Percentiles rank a stretch among this genome's conserved stretches.
Conservation (phyloP, 2,888 invertebrate genomes). For the Spisula solida region DNA sequence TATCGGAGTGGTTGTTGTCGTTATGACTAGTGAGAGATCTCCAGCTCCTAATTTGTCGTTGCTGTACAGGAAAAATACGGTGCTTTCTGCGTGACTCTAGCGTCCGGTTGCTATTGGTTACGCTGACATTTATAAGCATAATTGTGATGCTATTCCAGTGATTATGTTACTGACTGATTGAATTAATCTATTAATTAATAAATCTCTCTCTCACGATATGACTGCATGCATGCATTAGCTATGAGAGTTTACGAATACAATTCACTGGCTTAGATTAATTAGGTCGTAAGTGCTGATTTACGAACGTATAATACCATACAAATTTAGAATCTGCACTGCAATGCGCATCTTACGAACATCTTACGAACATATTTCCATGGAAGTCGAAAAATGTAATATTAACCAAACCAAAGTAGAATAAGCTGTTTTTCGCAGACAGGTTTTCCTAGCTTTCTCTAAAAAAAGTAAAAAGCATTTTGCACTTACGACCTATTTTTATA, state of each 20-base stretch:
- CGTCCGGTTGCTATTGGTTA: slow-evolving; percentile 56
- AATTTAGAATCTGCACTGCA: no score
- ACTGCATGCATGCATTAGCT: neutral
- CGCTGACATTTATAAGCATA: slow-evolving; percentile 67
- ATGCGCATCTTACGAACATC: no score
- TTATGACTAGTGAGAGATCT: slow-evolving; percentile 75
- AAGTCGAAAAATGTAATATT: no score
- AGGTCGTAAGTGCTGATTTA: no score
- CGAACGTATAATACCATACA: no score
- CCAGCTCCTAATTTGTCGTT: slow-evolving; percentile 18
- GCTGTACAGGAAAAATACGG: slow-evolving; percentile 47
- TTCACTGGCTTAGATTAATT: no score
- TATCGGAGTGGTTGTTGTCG: slow-evolving; percentile 92
- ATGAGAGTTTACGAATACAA: neutral
- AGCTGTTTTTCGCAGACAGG: no score
- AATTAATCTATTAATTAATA: neutral
- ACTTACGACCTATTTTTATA: no score
- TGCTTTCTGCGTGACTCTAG: slow-evolving; percentile 57
- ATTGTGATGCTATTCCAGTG: slow-evolving; percentile 68
- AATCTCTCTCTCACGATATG: neutral
- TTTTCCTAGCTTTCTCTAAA: no score
- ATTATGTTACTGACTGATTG: slow-evolving; percentile 8
- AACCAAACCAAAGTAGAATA: no score
- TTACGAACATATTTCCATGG: no score
- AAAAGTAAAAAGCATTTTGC: no score